Base-by-base conservation (phyloP, 1,140 invertebrate species). In the Heliconius hewitsoni region DNA sequence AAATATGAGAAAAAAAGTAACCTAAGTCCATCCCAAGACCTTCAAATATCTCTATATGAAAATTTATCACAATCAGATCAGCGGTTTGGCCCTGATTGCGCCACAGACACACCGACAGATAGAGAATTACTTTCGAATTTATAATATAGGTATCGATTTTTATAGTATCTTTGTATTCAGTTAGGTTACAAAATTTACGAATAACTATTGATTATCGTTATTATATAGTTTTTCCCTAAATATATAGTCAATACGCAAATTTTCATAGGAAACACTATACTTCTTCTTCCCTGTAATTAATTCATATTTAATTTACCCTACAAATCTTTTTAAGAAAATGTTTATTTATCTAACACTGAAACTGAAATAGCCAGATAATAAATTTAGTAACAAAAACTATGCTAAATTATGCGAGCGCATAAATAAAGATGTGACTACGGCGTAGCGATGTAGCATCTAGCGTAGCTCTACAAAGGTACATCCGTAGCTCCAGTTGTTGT, bases 381-480 rank as follows among this genome's bases (percentile, higher is more conserved):
- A 81, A 81, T 78, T 74, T 74, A 52, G 77, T 46, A 85, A 82
- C 84, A 84, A 86, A 86, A 87, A 85, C 82, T 84, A 85, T 85
- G 81, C 80, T 85, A 85, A 87, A 87, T 86, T 86, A 87, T 86
- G 77, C 79, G 77, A 80, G 77, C 77, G 79, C 81, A 85, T 85
- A 87, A 87, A 84, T 85, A 85, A 84, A 85, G 81, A 84, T 79
- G 76, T 78, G 85, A 81, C 86, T 87, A 87, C 83, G 85, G 78
- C 83, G 84, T 87, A 85, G 85, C 86, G 84, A 84, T 82, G 85
- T 90, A 87, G 84, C 86, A 83, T 81, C 85, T 84, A 84, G 82
- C 83, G 83, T 85, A 85, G 84, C 85, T 85, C 85, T 90, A 86
- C 86, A 85, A 84, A 88, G 84, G 86, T 87, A 86, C 80, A 82